phyloP scores from a whole-genome alignment of 2,797 vertebrate genomes.

The Pelobates cultripes region DNA sequence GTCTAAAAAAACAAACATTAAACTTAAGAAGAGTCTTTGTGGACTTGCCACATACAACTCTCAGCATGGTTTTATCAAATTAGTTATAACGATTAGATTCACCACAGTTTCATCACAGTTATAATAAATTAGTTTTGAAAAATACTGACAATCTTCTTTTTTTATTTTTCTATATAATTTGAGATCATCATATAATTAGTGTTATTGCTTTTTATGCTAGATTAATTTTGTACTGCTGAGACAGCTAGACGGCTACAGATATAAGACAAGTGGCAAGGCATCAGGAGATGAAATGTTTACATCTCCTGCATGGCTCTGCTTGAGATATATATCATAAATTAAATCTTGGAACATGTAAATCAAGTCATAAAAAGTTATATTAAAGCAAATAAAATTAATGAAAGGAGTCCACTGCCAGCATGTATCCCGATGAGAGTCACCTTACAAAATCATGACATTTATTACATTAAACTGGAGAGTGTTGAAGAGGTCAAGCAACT shows the following conservation, averaged over 20 bases:
- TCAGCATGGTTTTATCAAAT: slow-evolving; percentile 42
- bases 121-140: slow-evolving; percentile 40
- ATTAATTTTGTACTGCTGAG: slow-evolving; percentile 52
- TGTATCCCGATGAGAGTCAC: slow-evolving; percentile 20
- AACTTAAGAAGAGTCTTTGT: slow-evolving; percentile 37
- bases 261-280: slow-evolving; percentile 23
- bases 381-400: slow-evolving; percentile 50
- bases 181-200: slow-evolving; percentile 50
- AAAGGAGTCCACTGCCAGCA: slow-evolving; percentile 32
- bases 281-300: slow-evolving; percentile 36
- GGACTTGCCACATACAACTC: slow-evolving; percentile 29
- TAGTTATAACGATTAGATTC: slow-evolving; percentile 42
- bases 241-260: slow-evolving; percentile 44
- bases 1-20: background rate
- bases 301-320: slow-evolving; percentile 48
- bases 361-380: slow-evolving; percentile 43
- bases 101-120: slow-evolving; percentile 18
- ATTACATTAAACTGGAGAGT: background rate
- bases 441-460: slow-evolving; percentile 29
- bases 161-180: slow-evolving; percentile 43
- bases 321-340: slow-evolving; percentile 46
- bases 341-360: slow-evolving; percentile 46
- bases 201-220: slow-evolving; percentile 50
- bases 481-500: no score
- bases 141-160: slow-evolving; percentile 29